Evolutionary conservation across 64 coral and sea anemone species (phyloP).

Genomic region (Anthopleura sola): DNA sequence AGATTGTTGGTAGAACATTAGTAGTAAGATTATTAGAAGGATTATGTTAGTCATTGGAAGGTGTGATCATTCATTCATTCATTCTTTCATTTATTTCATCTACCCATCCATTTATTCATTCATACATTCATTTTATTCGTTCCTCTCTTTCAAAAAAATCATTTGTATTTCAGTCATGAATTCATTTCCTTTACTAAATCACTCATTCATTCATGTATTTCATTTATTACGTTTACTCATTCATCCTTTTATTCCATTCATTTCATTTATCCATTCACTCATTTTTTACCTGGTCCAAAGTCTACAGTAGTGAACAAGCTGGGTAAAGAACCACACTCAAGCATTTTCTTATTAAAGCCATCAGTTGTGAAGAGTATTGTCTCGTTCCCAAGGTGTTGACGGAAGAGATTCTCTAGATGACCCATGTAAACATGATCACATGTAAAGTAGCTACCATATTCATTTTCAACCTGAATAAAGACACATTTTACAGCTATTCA

Average conservation of each 20-base stretch:
- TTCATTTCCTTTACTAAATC: no score
- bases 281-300: slow-evolving; percentile 90
- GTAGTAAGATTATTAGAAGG: no score
- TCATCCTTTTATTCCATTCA: not conserved
- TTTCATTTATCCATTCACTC: not conserved
- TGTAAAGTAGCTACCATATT: slow-evolving; percentile 96
- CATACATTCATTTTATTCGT: no score
- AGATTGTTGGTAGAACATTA: no score
- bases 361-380: slow-evolving; percentile 89
- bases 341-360: slow-evolving; percentile 46
- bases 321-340: slow-evolving; percentile 87
- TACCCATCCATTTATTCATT: no score
- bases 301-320: slow-evolving; percentile 92
- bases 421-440: slow-evolving; percentile 91
- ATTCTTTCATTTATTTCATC: no score
- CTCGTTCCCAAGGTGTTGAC: slow-evolving; percentile 79
- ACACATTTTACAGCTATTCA: not conserved
- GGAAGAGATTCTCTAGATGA: slow-evolving; percentile 66
- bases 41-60: no score
- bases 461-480: slow-evolving; percentile 81
- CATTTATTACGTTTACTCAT: no score
- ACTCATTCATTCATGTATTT: no score
- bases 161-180: no score
- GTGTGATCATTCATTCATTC: no score
- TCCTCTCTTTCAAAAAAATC: no score